Conservation (phyloP, 2,797 vertebrate genomes). For the Pseudomugil gertrudae region DNA sequence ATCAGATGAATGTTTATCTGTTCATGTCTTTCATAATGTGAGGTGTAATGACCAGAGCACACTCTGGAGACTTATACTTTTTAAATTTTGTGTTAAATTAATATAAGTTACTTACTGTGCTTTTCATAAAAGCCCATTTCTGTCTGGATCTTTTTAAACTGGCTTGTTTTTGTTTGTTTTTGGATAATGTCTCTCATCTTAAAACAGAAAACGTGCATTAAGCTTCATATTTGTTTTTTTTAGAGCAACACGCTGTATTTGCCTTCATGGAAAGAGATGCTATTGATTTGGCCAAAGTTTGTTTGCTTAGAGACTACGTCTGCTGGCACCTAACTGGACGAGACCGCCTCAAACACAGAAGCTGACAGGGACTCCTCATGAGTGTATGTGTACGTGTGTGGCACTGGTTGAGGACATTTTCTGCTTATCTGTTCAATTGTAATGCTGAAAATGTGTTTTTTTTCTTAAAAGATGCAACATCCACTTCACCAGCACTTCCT, state of each 20-base stretch:
- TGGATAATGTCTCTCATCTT: background rate
- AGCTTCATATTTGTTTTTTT: constrained; percentile 8
- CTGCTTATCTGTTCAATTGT: constrained; percentile 11
- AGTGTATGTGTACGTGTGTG: constrained; percentile 1
- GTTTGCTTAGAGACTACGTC: constrained; percentile 55
- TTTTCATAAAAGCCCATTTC: constrained; percentile 1
- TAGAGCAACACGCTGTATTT: background rate
- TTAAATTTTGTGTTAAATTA: constrained; percentile 11
- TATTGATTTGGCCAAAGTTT: constrained; percentile 63
- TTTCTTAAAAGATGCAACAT: constrained; percentile 11
- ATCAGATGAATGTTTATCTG: constrained; percentile 11
- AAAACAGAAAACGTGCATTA: background rate
- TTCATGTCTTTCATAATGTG: constrained; percentile 2
- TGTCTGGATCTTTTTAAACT: background rate
- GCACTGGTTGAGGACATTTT: constrained; percentile 1
- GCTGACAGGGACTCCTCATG: background rate
- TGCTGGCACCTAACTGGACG: constrained; percentile 17
- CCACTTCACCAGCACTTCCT: constrained; percentile 4
- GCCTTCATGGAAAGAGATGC: constrained; percentile 34
- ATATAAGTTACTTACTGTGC: background rate
- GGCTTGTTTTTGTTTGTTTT: constrained; percentile 6
- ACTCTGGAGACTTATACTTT: constrained; percentile 18
- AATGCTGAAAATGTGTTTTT: background rate
- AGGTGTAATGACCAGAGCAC: constrained; percentile 22
- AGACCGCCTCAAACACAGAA: constrained; percentile 5